Percentiles rank a stretch among this genome's conserved stretches.
These are phyloP conservation scores for Thaumatotibia leucotreta DNA, from an alignment of 1,140 invertebrate species.

Conservation along the genomic window DNA sequence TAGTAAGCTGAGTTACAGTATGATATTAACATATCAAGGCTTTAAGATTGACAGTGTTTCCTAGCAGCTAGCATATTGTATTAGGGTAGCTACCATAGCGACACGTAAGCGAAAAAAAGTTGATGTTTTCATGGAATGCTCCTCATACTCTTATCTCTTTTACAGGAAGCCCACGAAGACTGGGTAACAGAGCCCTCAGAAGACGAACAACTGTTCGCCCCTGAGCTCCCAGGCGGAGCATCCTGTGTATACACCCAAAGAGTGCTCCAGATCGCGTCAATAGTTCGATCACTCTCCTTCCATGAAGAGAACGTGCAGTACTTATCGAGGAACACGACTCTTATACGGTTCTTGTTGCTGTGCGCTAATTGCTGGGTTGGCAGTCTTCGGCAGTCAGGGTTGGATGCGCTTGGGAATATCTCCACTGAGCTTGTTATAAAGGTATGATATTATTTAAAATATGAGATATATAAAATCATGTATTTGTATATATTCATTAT, in stretches of 20 bases:
- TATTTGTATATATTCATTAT: no score
- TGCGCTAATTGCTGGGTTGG: slow-evolving; percentile 89
- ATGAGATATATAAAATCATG: no score
- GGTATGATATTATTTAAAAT: slow-evolving; percentile 34
- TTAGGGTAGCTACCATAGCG: no score
- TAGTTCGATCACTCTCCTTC: slow-evolving; percentile 96
- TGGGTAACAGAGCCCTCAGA: slow-evolving; percentile 66
- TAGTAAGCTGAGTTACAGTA: no score
- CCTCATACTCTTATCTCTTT: no score
- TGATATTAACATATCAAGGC: no score
- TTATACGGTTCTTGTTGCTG: slow-evolving; percentile 90
- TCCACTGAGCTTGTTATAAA: slow-evolving; percentile 87
- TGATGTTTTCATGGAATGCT: no score
- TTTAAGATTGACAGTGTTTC: no score
- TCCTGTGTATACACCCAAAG: slow-evolving; percentile 60
- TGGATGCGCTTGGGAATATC: slow-evolving; percentile 95
- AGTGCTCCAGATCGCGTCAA: slow-evolving; percentile 82
- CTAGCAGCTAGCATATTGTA: no score
- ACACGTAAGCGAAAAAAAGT: no score
- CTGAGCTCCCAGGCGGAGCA: slow-evolving; percentile 51
- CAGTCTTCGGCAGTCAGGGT: slow-evolving; percentile 83
- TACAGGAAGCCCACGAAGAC: slow-evolving; percentile 49
- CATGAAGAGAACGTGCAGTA: slow-evolving; percentile 90
- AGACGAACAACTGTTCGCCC: slow-evolving; percentile 58
- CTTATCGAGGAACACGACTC: slow-evolving; percentile 88